Evolutionary conservation across 2,113 vertebrate species (phyloP), one percentile per base, ranked within the genome.

Genomic region (Siniperca knerii): DNA sequence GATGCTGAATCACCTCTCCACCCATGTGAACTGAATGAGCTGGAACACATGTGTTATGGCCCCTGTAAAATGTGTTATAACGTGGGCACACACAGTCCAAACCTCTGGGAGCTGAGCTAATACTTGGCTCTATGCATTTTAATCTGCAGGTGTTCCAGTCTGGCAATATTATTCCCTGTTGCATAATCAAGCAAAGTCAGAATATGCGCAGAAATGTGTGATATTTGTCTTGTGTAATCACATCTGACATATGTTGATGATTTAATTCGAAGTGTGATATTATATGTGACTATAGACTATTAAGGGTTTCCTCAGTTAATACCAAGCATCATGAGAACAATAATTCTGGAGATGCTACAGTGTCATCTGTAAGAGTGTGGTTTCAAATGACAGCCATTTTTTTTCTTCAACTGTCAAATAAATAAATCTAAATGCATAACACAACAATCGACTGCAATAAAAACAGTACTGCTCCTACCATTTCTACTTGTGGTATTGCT

Each of bases 341-440:
- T 79, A 23, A 70, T 67, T 85, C 55, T 64, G 18, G n/a, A 70
- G 58, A 40, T 81, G 33, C 54, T 66, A 66, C 60, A 11, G 25
- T 42, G 40, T 54, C 29, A 87, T 69, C 33, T 66, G 20, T 60
- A 33, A 62, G 58, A 72, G 12, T 73, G 40, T 23, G 54, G 66
- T 64, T 77, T 78, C 20, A 77, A 81, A 87, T 52, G 2, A 69
- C n/a, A 42, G 66, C 16, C 25, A 58, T 60, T 52, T 42, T 16
- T 81, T 79, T 55, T 87, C 58, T 83, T 75, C 20, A 21, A 0
- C 48, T 78, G 69, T 64, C 54, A 71, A 82, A 91, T 81, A 76
- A 89, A 84, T 81, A 60, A 85, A 87, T 84, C 21, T 25, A 74
- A 79, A 83, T 79, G 55, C 73, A 87, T 85, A 90, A 78, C 70